These are phyloP conservation scores for Hypselothyrea guttata DNA, from an alignment of 2,888 invertebrate species.

Conservation along the genomic window DNA sequence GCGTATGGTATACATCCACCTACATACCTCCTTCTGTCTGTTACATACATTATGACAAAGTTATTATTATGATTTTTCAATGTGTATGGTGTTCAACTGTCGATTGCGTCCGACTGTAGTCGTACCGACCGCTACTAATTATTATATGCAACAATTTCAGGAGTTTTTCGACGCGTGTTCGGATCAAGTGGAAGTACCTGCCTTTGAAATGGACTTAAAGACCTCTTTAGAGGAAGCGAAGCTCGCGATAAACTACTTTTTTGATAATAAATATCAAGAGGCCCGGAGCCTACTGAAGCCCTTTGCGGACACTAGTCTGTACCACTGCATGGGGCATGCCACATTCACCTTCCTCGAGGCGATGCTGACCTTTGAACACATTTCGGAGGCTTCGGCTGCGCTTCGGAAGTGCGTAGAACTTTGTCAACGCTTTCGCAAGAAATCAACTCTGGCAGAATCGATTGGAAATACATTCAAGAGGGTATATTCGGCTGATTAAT, in stretches of 20 bases:
- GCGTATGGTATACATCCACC: too few species aligned
- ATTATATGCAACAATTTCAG: neutral
- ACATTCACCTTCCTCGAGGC: conserved; percentile 96
- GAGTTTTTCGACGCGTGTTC: conserved; percentile 44
- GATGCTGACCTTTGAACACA: conserved; percentile 95
- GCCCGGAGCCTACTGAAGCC: conserved; percentile 91
- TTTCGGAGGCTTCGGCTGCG: conserved; percentile 88
- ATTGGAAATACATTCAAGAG: conserved; percentile 91
- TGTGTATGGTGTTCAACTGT: too few species aligned
- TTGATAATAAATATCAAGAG: conserved; percentile 94
- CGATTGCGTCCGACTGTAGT: too few species aligned
- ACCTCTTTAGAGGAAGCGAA: conserved; percentile 89
- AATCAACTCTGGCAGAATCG: conserved; percentile 88
- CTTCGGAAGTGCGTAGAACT: conserved; percentile 90
- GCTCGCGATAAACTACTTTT: conserved; percentile 92
- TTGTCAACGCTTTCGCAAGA: conserved; percentile 85
- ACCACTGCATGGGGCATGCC: conserved; percentile 94
- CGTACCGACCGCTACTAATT: too few species aligned
- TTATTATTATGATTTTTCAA: too few species aligned
- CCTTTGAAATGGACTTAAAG: conserved; percentile 67
- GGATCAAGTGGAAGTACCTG: neutral
- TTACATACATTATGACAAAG: too few species aligned
- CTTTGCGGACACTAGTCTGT: conserved; percentile 92
- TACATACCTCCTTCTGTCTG: too few species aligned
- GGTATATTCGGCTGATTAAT: conserved; percentile 53